Conservation (phyloP, 37 sponge, comb jelly and placozoan species). For the Crambe crambe region DNA sequence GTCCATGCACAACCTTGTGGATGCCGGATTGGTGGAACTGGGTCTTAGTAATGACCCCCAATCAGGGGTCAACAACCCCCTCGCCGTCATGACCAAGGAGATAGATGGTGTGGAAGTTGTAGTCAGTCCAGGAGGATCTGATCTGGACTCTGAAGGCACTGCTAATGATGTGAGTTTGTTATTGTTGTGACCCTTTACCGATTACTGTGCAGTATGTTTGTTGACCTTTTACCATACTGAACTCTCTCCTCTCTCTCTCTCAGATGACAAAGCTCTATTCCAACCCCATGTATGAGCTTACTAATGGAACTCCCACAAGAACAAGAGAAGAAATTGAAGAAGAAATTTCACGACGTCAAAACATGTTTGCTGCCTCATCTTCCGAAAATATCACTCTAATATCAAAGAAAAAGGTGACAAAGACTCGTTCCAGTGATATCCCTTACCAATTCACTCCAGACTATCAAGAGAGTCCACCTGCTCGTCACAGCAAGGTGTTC, state of each 20-base stretch:
- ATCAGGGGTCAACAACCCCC: slow-evolving; percentile 20
- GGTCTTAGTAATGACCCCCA: not conserved
- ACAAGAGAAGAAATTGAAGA: too few relatives aligned
- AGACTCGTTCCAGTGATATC: slow-evolving; percentile 1
- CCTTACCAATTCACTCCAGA: not conserved
- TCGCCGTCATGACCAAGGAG: slow-evolving; percentile 7
- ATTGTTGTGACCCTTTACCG: not conserved
- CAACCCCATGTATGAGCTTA: not conserved
- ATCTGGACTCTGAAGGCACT: not conserved
- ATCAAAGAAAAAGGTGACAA: not conserved
- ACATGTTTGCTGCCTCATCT: not conserved
- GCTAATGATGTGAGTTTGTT: not conserved
- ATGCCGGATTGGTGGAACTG: slow-evolving; percentile 5
- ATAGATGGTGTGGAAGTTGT: slow-evolving; percentile 1
- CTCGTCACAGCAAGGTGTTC: not conserved
- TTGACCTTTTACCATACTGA: not conserved
- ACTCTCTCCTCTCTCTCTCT: not conserved
- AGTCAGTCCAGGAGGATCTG: not conserved
- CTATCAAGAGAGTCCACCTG: not conserved
- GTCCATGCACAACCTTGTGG: slow-evolving; percentile 10
- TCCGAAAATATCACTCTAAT: slow-evolving; percentile 10
- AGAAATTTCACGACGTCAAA: not conserved
- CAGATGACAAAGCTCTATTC: not conserved
- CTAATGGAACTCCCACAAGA: too few relatives aligned
- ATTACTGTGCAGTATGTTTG: too few relatives aligned